Evolutionary conservation across 2,888 invertebrate species (phyloP), one percentile per base, ranked within the genome.

Genomic region (Pandemis corylana): DNA sequence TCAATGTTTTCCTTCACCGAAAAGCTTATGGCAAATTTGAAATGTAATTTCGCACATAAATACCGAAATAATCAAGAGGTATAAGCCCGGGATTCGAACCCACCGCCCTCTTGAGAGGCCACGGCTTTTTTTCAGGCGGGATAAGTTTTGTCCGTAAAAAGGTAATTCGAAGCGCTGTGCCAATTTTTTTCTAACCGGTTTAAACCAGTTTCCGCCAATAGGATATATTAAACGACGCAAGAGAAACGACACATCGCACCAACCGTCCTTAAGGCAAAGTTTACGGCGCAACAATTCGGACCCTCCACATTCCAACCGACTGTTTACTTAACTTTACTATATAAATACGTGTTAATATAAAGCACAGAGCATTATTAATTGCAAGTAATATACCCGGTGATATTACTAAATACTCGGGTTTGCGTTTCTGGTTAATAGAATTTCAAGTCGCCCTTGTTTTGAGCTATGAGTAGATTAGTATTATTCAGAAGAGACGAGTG

Each of bases 321-420:
- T 64, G 68, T 56, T 68, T 42, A 61, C 9, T 2, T 15, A 56
- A 56, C 56, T 56, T 53, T 56, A 56, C 59, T 65, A 41, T 53
- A 62, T 28, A 72, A 72, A 68, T 72, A 65, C 68, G 68, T 68
- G 63, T 72, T 72, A 68, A 72, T 68, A 64, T 73, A 41, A 59
- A 49, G 46, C 46, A 59, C 72, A 51, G 7, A 51, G 64, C 49
- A 64, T 73, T 67, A 72, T 72, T 72, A 72, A 72, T 73, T 73
- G 68, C 64, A 49, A 69, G 68, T 69, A 73, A 73, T 73, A 72
- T 72, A 73, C 63, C 64, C 56, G 20, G 73, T 73, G 64, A 64
- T 64, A 68, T 73, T 73, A 68, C 59, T 68, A 69, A 73, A 73
- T 65, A 73, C 64, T 56, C 72, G 53, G 46, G 68, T 56, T 56